Conservation (phyloP, 2,797 vertebrate genomes). For the Cryptoblepharus egeriae region DNA sequence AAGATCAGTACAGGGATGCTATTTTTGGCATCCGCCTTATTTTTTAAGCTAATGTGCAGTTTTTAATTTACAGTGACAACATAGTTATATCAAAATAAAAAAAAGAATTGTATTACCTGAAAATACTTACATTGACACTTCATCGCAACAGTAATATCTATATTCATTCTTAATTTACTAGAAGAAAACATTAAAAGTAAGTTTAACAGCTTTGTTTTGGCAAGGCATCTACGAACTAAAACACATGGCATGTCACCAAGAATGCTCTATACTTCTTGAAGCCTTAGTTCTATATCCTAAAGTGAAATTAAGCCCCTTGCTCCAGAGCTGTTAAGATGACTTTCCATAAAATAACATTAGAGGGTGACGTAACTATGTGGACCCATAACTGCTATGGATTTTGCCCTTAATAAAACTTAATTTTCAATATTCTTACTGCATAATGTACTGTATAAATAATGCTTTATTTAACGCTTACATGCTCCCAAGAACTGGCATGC, state of each 20-base stretch:
- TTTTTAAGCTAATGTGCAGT: neutral
- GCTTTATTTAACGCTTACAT: neutral
- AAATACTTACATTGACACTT: constrained; percentile 94
- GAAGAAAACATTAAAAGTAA: constrained; percentile 22
- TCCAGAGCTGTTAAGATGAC: no score
- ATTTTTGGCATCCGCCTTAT: neutral
- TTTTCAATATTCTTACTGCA: neutral
- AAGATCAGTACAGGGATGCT: no score
- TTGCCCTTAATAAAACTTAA: neutral
- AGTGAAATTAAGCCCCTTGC: no score
- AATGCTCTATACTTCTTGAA: neutral
- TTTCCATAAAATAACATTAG: no score
- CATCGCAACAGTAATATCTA: constrained; percentile 98
- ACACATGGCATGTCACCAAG: neutral
- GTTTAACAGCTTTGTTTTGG: neutral
- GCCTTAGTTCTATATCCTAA: no score
- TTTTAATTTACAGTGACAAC: neutral
- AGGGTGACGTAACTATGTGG: no score
- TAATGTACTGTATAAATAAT: neutral
- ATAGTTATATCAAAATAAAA: constrained; percentile 20
- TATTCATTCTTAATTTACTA: constrained; percentile 96
- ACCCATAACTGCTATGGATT: no score
- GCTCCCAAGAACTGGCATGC: neutral
- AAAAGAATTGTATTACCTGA: neutral
- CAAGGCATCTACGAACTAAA: neutral